These are phyloP conservation scores for Oryctes rhinoceros DNA, from an alignment of 1,140 invertebrate genomes.

Conservation along the genomic window DNA sequence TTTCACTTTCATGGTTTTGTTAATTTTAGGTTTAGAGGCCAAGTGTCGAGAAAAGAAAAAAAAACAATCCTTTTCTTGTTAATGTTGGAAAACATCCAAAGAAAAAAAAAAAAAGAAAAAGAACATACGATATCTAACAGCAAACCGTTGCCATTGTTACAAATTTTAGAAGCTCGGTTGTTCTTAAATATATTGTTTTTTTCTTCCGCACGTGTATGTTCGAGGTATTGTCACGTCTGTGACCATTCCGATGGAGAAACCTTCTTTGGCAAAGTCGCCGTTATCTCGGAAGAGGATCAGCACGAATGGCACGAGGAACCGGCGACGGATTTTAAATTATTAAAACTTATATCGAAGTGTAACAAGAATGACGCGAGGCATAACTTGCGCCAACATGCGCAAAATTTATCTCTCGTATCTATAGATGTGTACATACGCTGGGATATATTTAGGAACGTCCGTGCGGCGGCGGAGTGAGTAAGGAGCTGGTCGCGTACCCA, in stretches of 20 bases:
- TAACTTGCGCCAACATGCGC: constrained; percentile 13
- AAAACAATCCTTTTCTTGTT: no score
- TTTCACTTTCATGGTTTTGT: no score
- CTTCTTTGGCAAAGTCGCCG: neutral
- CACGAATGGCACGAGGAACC: constrained; percentile 23
- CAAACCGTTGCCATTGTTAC: neutral
- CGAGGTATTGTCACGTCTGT: constrained; percentile 15
- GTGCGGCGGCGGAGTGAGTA: neutral
- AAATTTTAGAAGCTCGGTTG: neutral
- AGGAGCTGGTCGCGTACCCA: neutral
- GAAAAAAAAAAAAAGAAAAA: no score
- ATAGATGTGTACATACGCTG: neutral
- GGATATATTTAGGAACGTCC: constrained; percentile 1
- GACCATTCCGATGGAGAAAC: neutral
- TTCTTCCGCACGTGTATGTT: neutral
- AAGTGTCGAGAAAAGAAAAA: no score
- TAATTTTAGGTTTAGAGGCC: no score
- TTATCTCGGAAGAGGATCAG: constrained; percentile 20
- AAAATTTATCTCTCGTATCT: constrained; percentile 14
- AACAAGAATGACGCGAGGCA: neutral
- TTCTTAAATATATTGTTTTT: neutral
- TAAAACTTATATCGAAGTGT: constrained; percentile 35
- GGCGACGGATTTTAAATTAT: constrained; percentile 22
- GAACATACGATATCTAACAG: no score
- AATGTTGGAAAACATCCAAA: no score